A percentile compares a stretch with the other conserved stretches of the same genome.
phyloP scores from a whole-genome alignment of 2,113 vertebrate genomes.

The Natator depressus region DNA sequence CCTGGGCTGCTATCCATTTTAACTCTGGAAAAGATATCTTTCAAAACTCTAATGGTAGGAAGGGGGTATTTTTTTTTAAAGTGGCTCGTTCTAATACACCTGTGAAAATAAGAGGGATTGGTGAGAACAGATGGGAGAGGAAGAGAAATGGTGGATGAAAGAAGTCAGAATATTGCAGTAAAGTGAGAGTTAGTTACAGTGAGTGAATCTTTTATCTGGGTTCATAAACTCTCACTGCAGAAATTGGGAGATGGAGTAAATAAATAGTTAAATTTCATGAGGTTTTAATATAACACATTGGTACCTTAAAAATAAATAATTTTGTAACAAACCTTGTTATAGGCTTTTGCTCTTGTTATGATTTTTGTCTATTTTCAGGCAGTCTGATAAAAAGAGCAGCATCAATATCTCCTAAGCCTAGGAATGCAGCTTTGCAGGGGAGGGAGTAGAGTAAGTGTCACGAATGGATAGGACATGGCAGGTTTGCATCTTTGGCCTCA shows the following conservation, averaged over 20 bases:
- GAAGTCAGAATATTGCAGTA: neutral
- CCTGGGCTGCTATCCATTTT: neutral
- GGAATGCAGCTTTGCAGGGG: neutral
- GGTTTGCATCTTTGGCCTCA: neutral
- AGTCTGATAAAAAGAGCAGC: neutral
- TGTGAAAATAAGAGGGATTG: neutral
- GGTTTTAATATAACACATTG: neutral
- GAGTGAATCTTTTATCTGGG: neutral
- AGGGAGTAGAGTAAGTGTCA: neutral
- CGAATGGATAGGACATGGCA: neutral
- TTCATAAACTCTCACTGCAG: neutral
- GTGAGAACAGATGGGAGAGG: neutral
- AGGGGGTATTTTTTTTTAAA: neutral
- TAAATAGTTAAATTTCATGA: neutral
- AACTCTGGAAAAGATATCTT: neutral
- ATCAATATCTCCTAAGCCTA: neutral
- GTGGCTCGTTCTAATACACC: neutral
- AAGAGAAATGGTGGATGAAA: neutral
- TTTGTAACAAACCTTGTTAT: neutral
- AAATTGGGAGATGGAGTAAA: neutral
- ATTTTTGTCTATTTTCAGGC: neutral
- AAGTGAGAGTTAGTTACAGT: neutral
- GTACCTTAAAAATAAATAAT: neutral
- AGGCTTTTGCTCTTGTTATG: neutral
- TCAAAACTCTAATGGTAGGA: neutral